Evolutionary conservation across 64 coral and sea anemone species (phyloP).

Genomic region (Montipora capricornis): DNA sequence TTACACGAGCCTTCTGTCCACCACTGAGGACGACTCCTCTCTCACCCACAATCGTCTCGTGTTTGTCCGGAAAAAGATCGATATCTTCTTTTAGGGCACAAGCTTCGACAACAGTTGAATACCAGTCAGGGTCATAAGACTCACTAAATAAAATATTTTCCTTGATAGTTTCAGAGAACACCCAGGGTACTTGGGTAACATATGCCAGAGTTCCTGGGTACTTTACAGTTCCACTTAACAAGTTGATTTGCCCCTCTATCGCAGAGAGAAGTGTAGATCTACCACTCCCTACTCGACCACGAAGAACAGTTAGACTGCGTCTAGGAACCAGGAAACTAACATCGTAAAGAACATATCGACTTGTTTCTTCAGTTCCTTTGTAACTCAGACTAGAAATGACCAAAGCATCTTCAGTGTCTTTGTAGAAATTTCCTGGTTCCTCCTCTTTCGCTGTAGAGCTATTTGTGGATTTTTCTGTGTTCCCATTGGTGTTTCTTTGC

Average conservation of each 20-base stretch:
- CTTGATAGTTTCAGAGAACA: constrained; percentile 19
- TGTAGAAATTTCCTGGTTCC: not conserved
- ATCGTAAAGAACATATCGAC: not conserved
- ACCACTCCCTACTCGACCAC: not conserved
- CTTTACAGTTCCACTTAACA: not conserved
- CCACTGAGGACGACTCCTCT: constrained; percentile 28
- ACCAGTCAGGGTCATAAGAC: not conserved
- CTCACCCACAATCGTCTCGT: constrained; percentile 22
- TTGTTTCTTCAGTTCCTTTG: no score
- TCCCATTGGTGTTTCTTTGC: not conserved
- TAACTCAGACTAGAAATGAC: not conserved
- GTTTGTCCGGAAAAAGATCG: not conserved
- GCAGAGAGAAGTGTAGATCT: constrained; percentile 4
- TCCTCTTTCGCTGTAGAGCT: not conserved
- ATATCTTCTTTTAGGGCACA: constrained; percentile 21
- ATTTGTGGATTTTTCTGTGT: not conserved
- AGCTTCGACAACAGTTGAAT: not conserved
- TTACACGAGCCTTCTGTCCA: not conserved
- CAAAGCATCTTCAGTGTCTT: not conserved
- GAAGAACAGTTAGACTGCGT: not conserved
- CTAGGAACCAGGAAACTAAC: not conserved
- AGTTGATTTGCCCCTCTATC: not conserved
- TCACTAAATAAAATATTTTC: constrained; percentile 13
- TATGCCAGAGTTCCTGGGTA: not conserved
- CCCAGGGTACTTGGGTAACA: constrained; percentile 6